Conservation (phyloP, 1,140 invertebrate species). For the Rhyacophila brunnea region DNA sequence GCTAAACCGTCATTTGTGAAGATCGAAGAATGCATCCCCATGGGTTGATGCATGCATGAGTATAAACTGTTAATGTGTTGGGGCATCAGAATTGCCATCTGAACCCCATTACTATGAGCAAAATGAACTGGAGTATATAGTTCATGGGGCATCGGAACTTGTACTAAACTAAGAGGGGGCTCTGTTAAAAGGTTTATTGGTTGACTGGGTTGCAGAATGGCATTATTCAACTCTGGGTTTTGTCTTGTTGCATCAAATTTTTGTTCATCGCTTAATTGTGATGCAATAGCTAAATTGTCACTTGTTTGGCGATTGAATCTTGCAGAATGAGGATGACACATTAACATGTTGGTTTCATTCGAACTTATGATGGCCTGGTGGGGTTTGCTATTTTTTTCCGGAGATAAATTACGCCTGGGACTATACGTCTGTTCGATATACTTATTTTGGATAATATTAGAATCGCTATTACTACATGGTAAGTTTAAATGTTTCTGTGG, state of each 20-base stretch:
- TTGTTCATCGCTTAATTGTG: conserved; percentile 6
- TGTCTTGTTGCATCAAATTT: conserved; percentile 21
- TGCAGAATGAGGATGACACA: conserved; percentile 31
- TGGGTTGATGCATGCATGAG: conserved; percentile 40
- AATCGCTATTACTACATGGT: conserved; percentile 27
- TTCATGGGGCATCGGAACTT: conserved; percentile 47
- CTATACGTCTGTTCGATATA: conserved; percentile 32
- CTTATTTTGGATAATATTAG: conserved; percentile 32
- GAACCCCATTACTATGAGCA: conserved; percentile 46
- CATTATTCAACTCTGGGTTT: conserved; percentile 4
- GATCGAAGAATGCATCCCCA: conserved; percentile 34
- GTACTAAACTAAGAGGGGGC: conserved; percentile 48
- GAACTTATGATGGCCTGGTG: not conserved
- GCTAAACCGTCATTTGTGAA: conserved; percentile 11
- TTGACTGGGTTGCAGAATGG: conserved; percentile 11
- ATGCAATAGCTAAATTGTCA: conserved; percentile 11
- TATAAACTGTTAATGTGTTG: conserved; percentile 47
- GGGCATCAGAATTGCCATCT: conserved; percentile 58
- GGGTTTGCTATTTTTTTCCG: conserved; percentile 14
- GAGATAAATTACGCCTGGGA: conserved; percentile 23
- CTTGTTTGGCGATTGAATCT: conserved; percentile 5
- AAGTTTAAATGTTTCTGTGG: conserved; percentile 7
- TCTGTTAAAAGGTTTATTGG: conserved; percentile 21
- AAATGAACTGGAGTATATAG: conserved; percentile 37
- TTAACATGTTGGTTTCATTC: conserved; percentile 26